These are phyloP conservation scores for Nematostella vectensis DNA, from an alignment of 92 coral and sea anemone genomes.

Conservation along the genomic window DNA sequence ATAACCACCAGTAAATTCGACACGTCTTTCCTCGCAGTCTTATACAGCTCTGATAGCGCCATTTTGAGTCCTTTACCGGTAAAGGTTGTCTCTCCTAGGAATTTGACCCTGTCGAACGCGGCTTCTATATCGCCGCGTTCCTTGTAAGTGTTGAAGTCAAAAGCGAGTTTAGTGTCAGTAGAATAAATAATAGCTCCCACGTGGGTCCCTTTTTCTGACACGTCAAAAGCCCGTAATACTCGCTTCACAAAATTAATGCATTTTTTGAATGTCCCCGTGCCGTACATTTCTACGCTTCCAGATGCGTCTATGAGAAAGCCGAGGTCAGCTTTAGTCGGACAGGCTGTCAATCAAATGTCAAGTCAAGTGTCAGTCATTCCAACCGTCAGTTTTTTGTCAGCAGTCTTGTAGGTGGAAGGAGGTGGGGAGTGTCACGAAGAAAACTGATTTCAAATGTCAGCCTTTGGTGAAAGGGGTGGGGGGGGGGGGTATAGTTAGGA, in stretches of 20 bases:
- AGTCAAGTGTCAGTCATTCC: not conserved
- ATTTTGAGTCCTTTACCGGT: constrained; percentile 63
- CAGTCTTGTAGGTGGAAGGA: no score
- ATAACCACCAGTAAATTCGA: constrained; percentile 64
- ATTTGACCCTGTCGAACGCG: constrained; percentile 45
- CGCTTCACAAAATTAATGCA: constrained; percentile 51
- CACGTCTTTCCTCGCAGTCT: constrained; percentile 52
- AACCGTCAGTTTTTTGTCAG: no score
- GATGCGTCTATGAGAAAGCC: constrained; percentile 73
- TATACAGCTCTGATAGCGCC: constrained; percentile 53
- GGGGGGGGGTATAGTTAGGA: no score
- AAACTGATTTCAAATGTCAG: no score
- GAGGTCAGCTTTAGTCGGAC: constrained; percentile 55
- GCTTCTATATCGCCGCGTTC: constrained; percentile 20
- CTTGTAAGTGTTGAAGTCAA: constrained; percentile 46
- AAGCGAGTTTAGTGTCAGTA: constrained; percentile 41
- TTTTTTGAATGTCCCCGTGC: constrained; percentile 53
- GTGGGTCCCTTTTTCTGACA: constrained; percentile 44
- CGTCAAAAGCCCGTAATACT: constrained; percentile 34
- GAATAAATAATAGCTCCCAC: constrained; percentile 60
- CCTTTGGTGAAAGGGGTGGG: no score
- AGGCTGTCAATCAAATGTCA: constrained; percentile 25
- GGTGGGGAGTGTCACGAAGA: no score
- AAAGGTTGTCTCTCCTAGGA: constrained; percentile 52
- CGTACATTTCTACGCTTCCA: constrained; percentile 81